Base-by-base conservation (phyloP, 2,888 invertebrate species). In the Macaria notata region DNA sequence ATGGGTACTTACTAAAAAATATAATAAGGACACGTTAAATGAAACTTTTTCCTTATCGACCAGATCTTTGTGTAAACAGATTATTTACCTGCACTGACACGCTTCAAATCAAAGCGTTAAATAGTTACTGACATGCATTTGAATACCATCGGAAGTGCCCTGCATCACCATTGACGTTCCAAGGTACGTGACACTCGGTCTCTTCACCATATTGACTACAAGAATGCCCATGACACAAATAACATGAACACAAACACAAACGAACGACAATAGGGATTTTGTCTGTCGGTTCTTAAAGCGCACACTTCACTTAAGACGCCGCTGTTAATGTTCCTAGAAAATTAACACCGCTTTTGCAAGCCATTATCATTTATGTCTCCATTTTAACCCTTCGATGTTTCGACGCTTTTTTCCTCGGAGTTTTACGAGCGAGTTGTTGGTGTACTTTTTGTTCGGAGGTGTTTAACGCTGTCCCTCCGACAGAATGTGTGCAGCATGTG, bases 281-380 rank as follows among this genome's bases (percentile, higher is more conserved):
- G 83, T 81, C 74, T 76, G 77, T 68, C 62, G 65, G 70, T 75
- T 68, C 70, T 58, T 52, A 66, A 75, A 76, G 75, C 73, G 72
- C 70, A 75, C 71, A 59, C 59, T 59, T 59, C 59, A 59, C 59
- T 84, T 83, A 84, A 75, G 76, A 79, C 63, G 66, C 67, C 69
- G 63, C 71, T 78, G 85, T 84, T 86, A 85, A 86, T 85, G 76
- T 76, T 70, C 70, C 76, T 70, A 66, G 71, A 71, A 79, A 83
- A 86, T 86, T 86, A 86, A 81, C 86, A 79, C 78, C 73, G 71
- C 72, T 75, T 79, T 79, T 75, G 78, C 76, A 72, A 75, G 74
- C 73, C 72, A 76, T 75, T 79, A 76, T 76, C 73, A 74, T 81
- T 82, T 81, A 81, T 79, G 81, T 80, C 80, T 83, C 83, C 79